Evolutionary conservation across 2,888 invertebrate genomes (phyloP).

Genomic region (Leuctra nigra): DNA sequence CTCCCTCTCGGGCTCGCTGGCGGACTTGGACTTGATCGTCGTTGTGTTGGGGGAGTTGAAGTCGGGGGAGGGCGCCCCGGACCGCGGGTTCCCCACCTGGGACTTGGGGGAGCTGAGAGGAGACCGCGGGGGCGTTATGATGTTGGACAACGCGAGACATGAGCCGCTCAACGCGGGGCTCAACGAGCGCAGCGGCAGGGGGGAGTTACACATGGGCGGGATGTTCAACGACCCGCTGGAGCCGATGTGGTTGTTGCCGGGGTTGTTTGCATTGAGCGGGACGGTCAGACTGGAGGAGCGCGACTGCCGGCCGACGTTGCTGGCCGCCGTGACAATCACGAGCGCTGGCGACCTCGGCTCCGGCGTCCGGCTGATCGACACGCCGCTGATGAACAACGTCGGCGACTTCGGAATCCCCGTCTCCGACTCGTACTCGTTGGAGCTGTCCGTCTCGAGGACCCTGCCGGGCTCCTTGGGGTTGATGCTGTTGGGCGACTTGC

Average conservation of each 20-base stretch:
- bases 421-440: conserved; percentile 50
- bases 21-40: conserved; percentile 43
- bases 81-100: conserved; percentile 16
- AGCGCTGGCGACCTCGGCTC: conserved; percentile 44
- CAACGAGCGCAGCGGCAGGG: not conserved
- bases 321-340: conserved; percentile 33
- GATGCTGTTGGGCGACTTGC: conserved; percentile 28
- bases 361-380: conserved; percentile 49
- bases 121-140: conserved; percentile 39
- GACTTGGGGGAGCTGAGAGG: conserved; percentile 32
- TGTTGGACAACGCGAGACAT: conserved; percentile 35
- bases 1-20: conserved; percentile 47
- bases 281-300: conserved; percentile 47
- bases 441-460: conserved; percentile 43
- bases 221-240: conserved; percentile 22
- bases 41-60: conserved; percentile 23
- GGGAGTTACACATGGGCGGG: not conserved
- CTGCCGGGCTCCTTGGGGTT: not conserved
- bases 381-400: conserved; percentile 50
- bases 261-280: conserved; percentile 32
- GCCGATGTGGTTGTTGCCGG: conserved; percentile 5
- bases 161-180: conserved; percentile 1
- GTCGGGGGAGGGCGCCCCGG: conserved; percentile 25
- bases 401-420: conserved; percentile 51
- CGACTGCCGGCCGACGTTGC: conserved; percentile 39